Evolutionary conservation across 2,888 invertebrate genomes (phyloP).

Genomic region (Ophion costatus): DNA sequence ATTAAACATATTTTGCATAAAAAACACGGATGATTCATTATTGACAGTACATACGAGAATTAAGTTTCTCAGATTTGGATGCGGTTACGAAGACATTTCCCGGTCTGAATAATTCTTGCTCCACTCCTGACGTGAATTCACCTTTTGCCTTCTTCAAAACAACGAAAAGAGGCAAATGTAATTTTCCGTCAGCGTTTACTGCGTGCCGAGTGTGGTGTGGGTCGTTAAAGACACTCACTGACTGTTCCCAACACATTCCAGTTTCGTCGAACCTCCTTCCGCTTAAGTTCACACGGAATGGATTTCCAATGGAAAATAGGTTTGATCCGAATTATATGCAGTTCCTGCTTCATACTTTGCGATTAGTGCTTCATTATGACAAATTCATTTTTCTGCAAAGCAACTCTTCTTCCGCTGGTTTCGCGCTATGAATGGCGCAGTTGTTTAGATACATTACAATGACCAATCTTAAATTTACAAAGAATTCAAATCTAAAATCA

Average conservation of each 20-base stretch:
- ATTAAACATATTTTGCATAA: too few relatives aligned
- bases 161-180: too few relatives aligned
- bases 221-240: neutral
- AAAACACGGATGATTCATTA: too few relatives aligned
- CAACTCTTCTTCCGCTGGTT: neutral
- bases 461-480: neutral
- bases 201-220: neutral
- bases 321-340: neutral
- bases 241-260: too few relatives aligned
- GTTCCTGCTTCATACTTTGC: too few relatives aligned
- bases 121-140: neutral
- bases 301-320: neutral
- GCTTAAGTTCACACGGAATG: neutral
- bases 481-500: too few relatives aligned
- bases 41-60: too few relatives aligned
- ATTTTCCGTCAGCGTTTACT: too few relatives aligned
- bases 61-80: neutral
- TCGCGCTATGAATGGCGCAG: neutral
- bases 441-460: neutral
- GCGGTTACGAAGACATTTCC: neutral
- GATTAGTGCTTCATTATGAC: neutral
- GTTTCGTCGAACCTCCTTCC: neutral
- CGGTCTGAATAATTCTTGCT: neutral
- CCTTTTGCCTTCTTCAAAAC: too few relatives aligned
- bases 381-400: neutral